A percentile compares a stretch with the other conserved stretches of the same genome.
These are phyloP conservation scores for Epinotia brunnichana DNA, from an alignment of 2,888 invertebrate genomes.

Conservation along the genomic window DNA sequence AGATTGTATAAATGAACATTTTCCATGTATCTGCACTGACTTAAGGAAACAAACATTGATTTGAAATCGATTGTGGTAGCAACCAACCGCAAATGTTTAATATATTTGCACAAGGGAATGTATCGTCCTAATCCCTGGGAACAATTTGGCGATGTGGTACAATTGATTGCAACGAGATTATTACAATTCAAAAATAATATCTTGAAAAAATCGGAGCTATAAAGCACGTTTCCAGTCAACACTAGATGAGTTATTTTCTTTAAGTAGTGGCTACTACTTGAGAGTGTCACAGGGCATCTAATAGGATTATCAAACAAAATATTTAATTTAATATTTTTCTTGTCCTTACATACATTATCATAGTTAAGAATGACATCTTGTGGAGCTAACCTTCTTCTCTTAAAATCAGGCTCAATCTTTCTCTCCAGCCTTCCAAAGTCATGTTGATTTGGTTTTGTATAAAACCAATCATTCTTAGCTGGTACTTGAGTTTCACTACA, in stretches of 20 bases:
- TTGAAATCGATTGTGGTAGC: constrained; percentile 39
- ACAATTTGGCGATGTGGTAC: constrained; percentile 29
- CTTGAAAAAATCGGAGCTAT: constrained; percentile 33
- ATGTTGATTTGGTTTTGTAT: constrained; percentile 31
- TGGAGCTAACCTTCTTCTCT: constrained; percentile 35
- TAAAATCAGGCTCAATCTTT: constrained; percentile 25
- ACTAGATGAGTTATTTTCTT: constrained; percentile 35
- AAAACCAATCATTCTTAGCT: constrained; percentile 34
- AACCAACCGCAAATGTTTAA: constrained; percentile 37
- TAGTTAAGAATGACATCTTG: constrained; percentile 30
- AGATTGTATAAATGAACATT: constrained; percentile 36
- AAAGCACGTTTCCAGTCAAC: constrained; percentile 36
- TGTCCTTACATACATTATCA: constrained; percentile 34
- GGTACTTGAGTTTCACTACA: constrained; percentile 20
- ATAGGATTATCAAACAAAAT: constrained; percentile 30
- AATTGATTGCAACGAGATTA: constrained; percentile 33
- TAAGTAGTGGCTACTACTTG: constrained; percentile 25
- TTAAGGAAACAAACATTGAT: constrained; percentile 28
- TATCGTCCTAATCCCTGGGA: constrained; percentile 14
- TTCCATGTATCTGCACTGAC: constrained; percentile 37
- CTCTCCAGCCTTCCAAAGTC: constrained; percentile 23
- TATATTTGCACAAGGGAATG: constrained; percentile 32
- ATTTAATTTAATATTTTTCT: constrained; percentile 27
- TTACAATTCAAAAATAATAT: constrained; percentile 29
- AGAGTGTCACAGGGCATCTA: constrained; percentile 27